Evolutionary conservation across 2,888 invertebrate species (phyloP).

Genomic region (Monoplex corrugatus): DNA sequence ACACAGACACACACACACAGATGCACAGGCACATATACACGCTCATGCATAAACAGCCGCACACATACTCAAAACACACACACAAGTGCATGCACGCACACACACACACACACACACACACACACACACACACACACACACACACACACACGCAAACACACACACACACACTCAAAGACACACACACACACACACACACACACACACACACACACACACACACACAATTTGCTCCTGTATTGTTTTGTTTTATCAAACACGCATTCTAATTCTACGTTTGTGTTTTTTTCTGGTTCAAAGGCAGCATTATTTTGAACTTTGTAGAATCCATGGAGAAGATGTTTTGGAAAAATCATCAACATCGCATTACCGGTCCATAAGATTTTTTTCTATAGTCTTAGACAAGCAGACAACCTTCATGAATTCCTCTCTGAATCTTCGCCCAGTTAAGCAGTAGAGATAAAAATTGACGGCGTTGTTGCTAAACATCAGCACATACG

Average conservation of each 20-base stretch:
- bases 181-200: too few species aligned
- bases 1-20: background rate
- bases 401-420: background rate
- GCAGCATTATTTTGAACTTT: background rate
- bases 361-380: background rate
- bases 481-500: background rate
- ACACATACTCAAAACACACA: background rate
- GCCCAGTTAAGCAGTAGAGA: background rate
- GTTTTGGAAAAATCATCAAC: too few species aligned
- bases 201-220: too few species aligned
- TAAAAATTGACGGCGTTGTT: slow-evolving; percentile 17
- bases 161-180: background rate
- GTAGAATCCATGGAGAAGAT: background rate
- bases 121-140: too few species aligned
- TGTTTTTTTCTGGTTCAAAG: background rate
- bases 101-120: too few species aligned
- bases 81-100: background rate
- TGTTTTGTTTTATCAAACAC: too few species aligned
- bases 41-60: too few species aligned
- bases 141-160: too few species aligned
- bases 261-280: background rate
- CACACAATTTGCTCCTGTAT: background rate
- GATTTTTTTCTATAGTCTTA: background rate
- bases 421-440: background rate
- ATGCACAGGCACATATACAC: too few species aligned